phyloP scores from a whole-genome alignment of 2,113 vertebrate genomes.

The Calyptomena viridis region DNA sequence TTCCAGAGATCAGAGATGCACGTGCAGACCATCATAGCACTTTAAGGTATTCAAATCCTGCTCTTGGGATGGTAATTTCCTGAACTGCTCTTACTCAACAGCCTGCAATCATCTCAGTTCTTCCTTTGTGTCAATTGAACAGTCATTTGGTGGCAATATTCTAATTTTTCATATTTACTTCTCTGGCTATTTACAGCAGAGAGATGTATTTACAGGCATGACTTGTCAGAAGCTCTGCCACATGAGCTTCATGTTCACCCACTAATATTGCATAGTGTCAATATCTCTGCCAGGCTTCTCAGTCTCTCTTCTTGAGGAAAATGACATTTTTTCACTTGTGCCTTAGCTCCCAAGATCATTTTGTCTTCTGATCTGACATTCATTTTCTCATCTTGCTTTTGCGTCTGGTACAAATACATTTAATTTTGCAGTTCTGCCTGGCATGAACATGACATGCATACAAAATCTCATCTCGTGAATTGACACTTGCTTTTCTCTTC shows the following conservation, averaged over 20 bases:
- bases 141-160: neutral
- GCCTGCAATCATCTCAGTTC: neutral
- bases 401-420: neutral
- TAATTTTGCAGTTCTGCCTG: neutral
- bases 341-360: neutral
- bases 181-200: neutral
- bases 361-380: neutral
- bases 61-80: neutral
- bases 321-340: neutral
- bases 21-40: accelerated
- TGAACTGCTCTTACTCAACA: neutral
- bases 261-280: neutral
- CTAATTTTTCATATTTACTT: neutral
- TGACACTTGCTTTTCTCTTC: neutral
- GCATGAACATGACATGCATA: neutral
- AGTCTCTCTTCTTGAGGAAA: neutral
- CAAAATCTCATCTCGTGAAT: neutral
- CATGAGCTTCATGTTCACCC: neutral
- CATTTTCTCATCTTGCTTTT: neutral
- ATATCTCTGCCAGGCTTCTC: neutral
- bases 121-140: neutral
- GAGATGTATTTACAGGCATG: neutral
- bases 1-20: neutral
- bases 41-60: neutral
- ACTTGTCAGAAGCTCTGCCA: neutral